Evolutionary conservation across 2,888 invertebrate genomes (phyloP), one percentile per base, ranked within the genome.

Genomic region (Dolichomitus sp.): DNA sequence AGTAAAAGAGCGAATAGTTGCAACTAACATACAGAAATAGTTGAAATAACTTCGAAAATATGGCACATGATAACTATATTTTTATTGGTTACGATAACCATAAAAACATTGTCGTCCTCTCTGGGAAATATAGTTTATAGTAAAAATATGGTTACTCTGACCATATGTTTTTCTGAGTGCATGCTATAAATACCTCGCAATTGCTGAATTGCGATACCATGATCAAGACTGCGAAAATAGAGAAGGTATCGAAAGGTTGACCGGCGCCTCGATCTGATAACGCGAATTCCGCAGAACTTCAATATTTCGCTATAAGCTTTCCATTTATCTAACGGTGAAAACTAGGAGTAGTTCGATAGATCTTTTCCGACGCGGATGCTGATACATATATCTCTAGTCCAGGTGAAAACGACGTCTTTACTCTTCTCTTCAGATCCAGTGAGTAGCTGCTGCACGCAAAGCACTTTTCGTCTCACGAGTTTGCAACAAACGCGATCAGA

Each of bases 251-350:
- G 27, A 23, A 27, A 19, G 48, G 4, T n/a, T 5, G 17, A 57
- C 27, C 27, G n/a, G 27, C 70, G 40, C 52, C 30, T 54, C 40
- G 45, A 2, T 2, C 61, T 23, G 50, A 45, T 72, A 72, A 40
- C 30, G 17, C 30, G 9, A 19, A 40, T 57, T 14, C 57, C 57
- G 27, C 11, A 14, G 57, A 4, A 19, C 40, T 61, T 1, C 19
- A 61, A 37, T 61, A 17, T 61, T 19, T 40, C 9, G 4, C 14
- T 17, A 4, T 17, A 59, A n/a, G 40, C n/a, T 19, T 17, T 2
- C 11, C 61, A 37, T 14, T 42, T 42, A 33, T 66, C 33, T 81
- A 86, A 85, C 86, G 83, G 83, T 83, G 65, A 80, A 81, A 81
- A 83, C 80, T 52, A 37, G 68, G 40, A 45, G 17, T 50, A 50